These are phyloP conservation scores for Bujurquina vittata DNA, from an alignment of 2,113 vertebrate species.

Conservation along the genomic window DNA sequence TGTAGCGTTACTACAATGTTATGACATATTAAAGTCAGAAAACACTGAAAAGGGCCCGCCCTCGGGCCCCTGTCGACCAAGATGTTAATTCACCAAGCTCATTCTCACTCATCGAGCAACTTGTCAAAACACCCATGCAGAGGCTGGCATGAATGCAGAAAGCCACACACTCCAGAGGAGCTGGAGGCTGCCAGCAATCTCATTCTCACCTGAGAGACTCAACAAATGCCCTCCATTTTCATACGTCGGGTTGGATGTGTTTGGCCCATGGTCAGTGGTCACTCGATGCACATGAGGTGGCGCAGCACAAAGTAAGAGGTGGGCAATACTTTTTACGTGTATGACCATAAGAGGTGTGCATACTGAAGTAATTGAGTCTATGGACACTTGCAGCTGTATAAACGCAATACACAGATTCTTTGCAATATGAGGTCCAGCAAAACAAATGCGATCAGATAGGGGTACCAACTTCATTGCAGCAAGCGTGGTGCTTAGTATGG, in stretches of 20 bases:
- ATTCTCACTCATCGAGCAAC: background rate
- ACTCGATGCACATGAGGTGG: background rate
- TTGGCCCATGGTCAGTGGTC: background rate
- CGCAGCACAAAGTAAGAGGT: background rate
- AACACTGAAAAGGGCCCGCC: no score
- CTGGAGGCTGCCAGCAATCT: background rate
- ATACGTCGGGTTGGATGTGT: background rate
- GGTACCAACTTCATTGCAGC: background rate
- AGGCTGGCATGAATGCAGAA: background rate
- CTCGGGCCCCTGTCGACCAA: no score
- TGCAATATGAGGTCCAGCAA: background rate
- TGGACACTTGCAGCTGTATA: no score
- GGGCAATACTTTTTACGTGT: rapidly evolving
- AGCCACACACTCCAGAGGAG: background rate
- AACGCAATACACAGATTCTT: no score
- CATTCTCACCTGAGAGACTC: background rate
- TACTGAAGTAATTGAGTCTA: no score
- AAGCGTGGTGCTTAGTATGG: no score
- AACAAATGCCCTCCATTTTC: background rate
- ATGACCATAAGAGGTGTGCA: background rate
- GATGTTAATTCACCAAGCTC: background rate
- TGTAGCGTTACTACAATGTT: no score
- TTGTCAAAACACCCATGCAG: background rate
- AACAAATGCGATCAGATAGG: background rate
- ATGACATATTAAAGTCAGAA: no score